Conservation (phyloP, 1,140 invertebrate species). For the Aplysia californica region DNA sequence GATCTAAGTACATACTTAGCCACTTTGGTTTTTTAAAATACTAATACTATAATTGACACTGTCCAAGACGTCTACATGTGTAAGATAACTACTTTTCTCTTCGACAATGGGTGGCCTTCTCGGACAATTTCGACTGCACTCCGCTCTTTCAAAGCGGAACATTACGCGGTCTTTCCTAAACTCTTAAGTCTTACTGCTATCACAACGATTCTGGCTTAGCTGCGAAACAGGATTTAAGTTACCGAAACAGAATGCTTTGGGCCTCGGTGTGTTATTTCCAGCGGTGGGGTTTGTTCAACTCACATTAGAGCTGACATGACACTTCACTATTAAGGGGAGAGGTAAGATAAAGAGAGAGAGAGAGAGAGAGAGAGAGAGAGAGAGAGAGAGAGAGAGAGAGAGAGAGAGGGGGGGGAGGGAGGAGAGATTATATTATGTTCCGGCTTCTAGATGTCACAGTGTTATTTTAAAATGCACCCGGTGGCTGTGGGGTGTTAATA, state of each 20-base stretch:
- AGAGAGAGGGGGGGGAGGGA: background rate
- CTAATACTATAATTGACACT: no score
- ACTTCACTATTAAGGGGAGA: background rate
- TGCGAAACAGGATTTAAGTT: background rate
- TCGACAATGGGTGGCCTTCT: no score
- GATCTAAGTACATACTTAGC: no score
- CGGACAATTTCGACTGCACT: no score
- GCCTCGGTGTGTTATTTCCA: background rate
- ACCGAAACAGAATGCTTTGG: background rate
- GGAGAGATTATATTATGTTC: background rate
- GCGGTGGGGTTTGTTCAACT: background rate
- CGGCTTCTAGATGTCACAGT: background rate
- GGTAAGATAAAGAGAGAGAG: background rate
- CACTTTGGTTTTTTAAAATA: no score
- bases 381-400: conserved; percentile 2
- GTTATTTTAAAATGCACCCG: background rate
- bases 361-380: conserved; percentile 1
- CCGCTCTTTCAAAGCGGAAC: no score
- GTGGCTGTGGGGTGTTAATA: no score
- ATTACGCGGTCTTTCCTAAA: no score
- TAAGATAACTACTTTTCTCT: no score
- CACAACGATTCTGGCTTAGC: background rate
- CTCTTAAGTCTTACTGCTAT: conserved; percentile 6
- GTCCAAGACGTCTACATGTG: no score
- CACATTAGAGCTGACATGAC: background rate